These are phyloP conservation scores for Hypomecis atomaria DNA, from an alignment of 2,888 invertebrate species.

Conservation along the genomic window DNA sequence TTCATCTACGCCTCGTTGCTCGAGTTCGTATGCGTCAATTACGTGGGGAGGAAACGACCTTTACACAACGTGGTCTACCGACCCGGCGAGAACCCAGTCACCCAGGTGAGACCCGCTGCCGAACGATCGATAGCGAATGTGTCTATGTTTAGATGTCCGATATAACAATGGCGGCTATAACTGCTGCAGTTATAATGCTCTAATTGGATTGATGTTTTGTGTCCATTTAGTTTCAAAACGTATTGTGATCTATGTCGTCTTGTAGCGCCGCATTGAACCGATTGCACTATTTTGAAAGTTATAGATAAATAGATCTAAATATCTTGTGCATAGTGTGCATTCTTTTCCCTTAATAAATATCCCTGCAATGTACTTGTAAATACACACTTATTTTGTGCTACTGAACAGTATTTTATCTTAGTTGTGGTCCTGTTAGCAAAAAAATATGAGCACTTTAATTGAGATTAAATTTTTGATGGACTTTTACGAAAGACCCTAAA, in stretches of 20 bases:
- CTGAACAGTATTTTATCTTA: slow-evolving; percentile 31
- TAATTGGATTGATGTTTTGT: slow-evolving; percentile 32
- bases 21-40: slow-evolving; percentile 98
- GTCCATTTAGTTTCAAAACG: slow-evolving; percentile 27
- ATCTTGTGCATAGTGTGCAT: slow-evolving; percentile 5
- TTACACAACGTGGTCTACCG: slow-evolving; percentile 95
- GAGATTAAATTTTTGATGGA: slow-evolving; percentile 7
- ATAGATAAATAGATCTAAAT: slow-evolving; percentile 40
- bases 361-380: slow-evolving; percentile 32
- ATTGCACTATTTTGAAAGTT: slow-evolving; percentile 33
- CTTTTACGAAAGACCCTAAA: slow-evolving; percentile 50
- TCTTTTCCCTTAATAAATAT: slow-evolving; percentile 10
- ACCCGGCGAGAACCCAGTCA: slow-evolving; percentile 95
- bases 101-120: slow-evolving; percentile 87
- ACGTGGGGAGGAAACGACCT: slow-evolving; percentile 95
- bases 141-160: slow-evolving; percentile 27
- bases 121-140: slow-evolving; percentile 23
- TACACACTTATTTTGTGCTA: slow-evolving; percentile 36
- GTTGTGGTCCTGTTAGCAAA: slow-evolving; percentile 45
- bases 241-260: slow-evolving; percentile 56
- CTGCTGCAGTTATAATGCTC: slow-evolving; percentile 16
- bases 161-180: slow-evolving; percentile 21
- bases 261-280: slow-evolving; percentile 47
- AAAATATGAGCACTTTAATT: slow-evolving; percentile 38
- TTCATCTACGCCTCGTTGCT: slow-evolving; percentile 97